Evolutionary conservation across 2,888 invertebrate genomes (phyloP).

Genomic region (Drosophila cracens): DNA sequence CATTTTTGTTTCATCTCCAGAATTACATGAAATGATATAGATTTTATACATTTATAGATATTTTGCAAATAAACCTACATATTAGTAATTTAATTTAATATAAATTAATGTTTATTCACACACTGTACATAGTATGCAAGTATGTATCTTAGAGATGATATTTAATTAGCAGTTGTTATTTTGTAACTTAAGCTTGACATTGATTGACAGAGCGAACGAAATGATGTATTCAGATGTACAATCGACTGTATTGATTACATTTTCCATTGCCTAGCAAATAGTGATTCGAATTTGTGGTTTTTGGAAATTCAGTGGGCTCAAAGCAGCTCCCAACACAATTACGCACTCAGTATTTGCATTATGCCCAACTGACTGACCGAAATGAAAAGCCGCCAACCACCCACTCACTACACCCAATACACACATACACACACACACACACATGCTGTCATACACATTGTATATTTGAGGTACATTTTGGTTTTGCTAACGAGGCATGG

Average conservation of each 20-base stretch:
- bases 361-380: conserved; percentile 25
- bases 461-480: conserved; percentile 32
- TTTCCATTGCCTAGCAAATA: neutral
- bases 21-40: neutral
- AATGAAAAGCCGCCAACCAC: conserved; percentile 6
- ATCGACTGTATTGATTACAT: neutral
- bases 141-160: neutral
- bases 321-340: conserved; percentile 12
- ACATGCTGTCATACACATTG: neutral
- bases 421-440: neutral
- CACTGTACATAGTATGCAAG: neutral
- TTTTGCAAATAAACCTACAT: too few relatives aligned
- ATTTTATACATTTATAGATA: neutral
- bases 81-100: neutral
- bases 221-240: neutral
- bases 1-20: neutral
- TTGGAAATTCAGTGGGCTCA: neutral
- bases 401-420: neutral
- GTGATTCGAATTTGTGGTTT: neutral
- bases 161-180: neutral
- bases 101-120: neutral
- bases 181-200: neutral
- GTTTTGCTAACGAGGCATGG: conserved; percentile 44
- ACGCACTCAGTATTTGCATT: conserved; percentile 15
- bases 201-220: neutral